Evolutionary conservation across 2,113 vertebrate genomes (phyloP).

Genomic region (Columba janthina): DNA sequence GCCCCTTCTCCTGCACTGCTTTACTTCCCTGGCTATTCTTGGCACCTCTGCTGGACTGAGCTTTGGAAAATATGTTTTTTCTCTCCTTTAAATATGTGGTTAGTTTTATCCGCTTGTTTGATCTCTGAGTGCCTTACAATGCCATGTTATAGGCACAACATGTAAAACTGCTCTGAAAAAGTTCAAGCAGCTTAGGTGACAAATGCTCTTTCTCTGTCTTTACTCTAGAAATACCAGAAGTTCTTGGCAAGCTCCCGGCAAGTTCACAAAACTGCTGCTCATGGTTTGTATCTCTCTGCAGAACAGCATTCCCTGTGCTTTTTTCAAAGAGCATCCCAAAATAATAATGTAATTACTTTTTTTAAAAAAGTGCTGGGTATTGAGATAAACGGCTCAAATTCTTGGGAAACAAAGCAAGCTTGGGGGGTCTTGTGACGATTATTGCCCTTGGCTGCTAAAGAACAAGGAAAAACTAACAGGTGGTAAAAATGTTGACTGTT

Average conservation of each 20-base stretch:
- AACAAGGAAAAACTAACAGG: neutral
- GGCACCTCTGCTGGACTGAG: neutral
- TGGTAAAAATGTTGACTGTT: neutral
- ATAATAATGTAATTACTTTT: neutral
- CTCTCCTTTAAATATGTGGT: neutral
- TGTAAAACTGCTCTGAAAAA: neutral
- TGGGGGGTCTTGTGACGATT: neutral
- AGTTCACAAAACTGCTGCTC: slow-evolving; percentile 75
- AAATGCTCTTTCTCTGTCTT: neutral
- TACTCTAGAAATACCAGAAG: slow-evolving; percentile 56
- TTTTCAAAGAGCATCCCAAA: neutral
- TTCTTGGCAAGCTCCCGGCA: slow-evolving; percentile 57
- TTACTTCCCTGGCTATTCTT: slow-evolving; percentile 8
- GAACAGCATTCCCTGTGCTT: neutral
- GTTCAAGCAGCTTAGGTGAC: neutral
- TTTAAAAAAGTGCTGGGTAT: accelerated
- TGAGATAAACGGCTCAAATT: neutral
- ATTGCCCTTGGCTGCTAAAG: neutral
- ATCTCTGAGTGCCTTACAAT: neutral
- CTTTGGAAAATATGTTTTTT: neutral
- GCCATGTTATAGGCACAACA: neutral
- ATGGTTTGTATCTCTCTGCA: slow-evolving; percentile 71
- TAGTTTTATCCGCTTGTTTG: neutral
- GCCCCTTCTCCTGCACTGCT: neutral
- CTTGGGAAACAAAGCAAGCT: neutral